These are phyloP conservation scores for Alligator sinensis DNA, from an alignment of 2,113 vertebrate genomes.

Conservation along the genomic window DNA sequence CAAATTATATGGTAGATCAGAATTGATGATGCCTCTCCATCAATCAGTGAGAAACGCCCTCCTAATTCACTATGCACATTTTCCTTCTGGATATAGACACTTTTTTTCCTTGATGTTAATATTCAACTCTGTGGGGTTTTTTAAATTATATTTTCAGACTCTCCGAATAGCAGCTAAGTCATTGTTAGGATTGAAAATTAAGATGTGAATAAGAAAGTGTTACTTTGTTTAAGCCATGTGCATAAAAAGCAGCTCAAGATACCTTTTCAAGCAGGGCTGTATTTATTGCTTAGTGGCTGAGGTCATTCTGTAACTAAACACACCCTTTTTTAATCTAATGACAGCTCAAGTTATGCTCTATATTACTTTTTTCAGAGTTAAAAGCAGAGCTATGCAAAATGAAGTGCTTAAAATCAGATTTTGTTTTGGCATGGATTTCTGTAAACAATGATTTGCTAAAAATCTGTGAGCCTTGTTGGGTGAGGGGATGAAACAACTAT, in stretches of 20 bases:
- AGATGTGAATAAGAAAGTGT: conserved; percentile 13
- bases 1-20: background rate
- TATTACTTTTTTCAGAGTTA: background rate
- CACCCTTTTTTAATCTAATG: background rate
- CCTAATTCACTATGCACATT: background rate
- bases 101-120: background rate
- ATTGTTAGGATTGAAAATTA: conserved; percentile 9
- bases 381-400: background rate
- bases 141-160: background rate
- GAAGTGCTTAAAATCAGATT: background rate
- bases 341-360: background rate
- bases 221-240: background rate
- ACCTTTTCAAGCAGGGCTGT: background rate
- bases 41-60: background rate
- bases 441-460: background rate
- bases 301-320: background rate
- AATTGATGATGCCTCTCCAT: background rate
- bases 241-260: background rate
- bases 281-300: accelerated
- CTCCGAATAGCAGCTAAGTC: conserved; percentile 18
- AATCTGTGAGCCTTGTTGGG: background rate
- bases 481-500: no score
- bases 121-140: background rate
- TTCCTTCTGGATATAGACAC: background rate
- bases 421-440: background rate